Evolutionary conservation across 2,797 vertebrate species (phyloP).

Genomic region (Otus scops): DNA sequence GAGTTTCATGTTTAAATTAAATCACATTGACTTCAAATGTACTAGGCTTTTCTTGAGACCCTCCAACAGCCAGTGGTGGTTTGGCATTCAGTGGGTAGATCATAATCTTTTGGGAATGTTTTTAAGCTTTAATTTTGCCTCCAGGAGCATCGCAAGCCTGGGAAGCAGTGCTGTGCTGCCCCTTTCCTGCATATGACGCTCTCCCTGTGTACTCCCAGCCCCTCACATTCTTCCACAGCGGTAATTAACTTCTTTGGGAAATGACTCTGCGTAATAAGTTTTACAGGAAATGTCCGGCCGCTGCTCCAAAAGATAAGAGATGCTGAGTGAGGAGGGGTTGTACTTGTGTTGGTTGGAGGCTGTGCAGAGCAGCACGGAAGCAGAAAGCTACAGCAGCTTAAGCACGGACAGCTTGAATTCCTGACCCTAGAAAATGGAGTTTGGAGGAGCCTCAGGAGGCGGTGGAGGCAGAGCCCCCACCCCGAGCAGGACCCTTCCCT

Average conservation of each 20-base stretch:
- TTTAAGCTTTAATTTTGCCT: background rate
- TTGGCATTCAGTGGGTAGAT: background rate
- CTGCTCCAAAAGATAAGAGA: constrained; percentile 25
- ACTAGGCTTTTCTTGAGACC: background rate
- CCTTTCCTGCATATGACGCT: fast-evolving
- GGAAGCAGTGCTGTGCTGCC: background rate
- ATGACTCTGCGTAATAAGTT: fast-evolving
- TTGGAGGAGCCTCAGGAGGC: fast-evolving
- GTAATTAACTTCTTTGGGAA: background rate
- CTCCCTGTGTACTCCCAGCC: background rate
- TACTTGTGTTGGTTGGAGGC: background rate
- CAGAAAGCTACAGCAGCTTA: background rate
- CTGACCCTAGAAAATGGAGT: background rate
- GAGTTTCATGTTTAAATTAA: background rate
- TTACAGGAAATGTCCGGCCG: background rate
- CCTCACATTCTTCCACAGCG: background rate
- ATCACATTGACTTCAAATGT: background rate
- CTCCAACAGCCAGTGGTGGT: background rate
- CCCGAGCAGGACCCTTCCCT: too few species aligned
- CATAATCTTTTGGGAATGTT: background rate
- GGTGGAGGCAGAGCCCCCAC: background rate
- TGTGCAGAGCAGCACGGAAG: background rate
- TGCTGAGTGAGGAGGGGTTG: background rate
- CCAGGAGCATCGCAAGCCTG: fast-evolving
- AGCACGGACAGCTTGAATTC: background rate